These are phyloP conservation scores for Paralichthys olivaceus DNA, from an alignment of 2,113 vertebrate species.

Conservation along the genomic window DNA sequence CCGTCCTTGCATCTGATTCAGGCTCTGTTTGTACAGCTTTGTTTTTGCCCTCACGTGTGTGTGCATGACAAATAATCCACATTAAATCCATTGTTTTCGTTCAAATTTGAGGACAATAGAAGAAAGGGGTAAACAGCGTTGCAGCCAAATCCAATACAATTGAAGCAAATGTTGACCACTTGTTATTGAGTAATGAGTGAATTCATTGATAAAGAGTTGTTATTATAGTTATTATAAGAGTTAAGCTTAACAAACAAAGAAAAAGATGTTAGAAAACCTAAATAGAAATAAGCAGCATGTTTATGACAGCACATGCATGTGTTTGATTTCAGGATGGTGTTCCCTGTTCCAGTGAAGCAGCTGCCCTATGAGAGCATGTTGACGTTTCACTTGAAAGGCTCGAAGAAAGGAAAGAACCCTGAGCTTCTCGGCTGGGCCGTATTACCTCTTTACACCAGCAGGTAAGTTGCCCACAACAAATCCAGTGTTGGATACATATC, in stretches of 20 bases:
- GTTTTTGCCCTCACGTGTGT: too few species aligned
- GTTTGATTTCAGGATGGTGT: conserved; percentile 72
- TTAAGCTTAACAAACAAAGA: too few species aligned
- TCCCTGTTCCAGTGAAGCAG: conserved; percentile 68
- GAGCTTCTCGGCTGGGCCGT: conserved; percentile 78
- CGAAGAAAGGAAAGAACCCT: conserved; percentile 67
- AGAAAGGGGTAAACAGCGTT: too few species aligned
- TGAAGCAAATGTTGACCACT: too few species aligned
- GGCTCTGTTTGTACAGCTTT: not conserved
- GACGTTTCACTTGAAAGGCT: conserved; percentile 73
- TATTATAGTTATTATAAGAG: too few species aligned
- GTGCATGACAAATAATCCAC: too few species aligned
- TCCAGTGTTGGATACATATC: not conserved
- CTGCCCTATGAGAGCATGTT: conserved; percentile 80
- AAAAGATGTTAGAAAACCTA: not conserved
- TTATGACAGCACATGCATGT: not conserved
- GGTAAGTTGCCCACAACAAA: conserved; percentile 42
- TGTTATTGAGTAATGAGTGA: too few species aligned
- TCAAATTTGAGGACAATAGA: too few species aligned
- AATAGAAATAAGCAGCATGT: not conserved
- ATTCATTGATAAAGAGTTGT: too few species aligned
- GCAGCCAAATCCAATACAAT: too few species aligned
- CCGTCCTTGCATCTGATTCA: not conserved
- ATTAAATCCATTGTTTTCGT: too few species aligned
- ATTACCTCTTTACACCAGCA: conserved; percentile 73